These are phyloP conservation scores for Prenolepis imparis DNA, from an alignment of 2,888 invertebrate species.

Conservation along the genomic window DNA sequence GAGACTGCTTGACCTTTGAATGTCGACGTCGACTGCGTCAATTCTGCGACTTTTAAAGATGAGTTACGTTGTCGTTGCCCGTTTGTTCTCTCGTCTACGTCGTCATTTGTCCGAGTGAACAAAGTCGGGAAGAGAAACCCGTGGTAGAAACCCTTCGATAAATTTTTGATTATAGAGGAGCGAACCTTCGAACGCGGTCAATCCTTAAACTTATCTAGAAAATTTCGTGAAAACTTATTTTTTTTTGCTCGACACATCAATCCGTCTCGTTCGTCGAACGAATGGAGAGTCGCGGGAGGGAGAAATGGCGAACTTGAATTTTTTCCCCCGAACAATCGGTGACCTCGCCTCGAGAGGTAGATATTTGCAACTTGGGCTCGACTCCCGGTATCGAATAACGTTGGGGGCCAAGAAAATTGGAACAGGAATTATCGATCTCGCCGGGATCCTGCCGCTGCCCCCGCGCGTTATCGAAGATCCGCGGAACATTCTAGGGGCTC, in stretches of 20 bases:
- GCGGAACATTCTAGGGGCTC: slow-evolving; percentile 37
- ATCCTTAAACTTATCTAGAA: background rate
- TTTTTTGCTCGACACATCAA: background rate
- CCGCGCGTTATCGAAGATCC: slow-evolving; percentile 35
- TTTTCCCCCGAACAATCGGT: background rate
- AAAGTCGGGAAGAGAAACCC: background rate
- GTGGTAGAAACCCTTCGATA: slow-evolving; percentile 4
- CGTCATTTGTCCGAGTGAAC: slow-evolving; percentile 22
- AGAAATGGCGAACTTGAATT: background rate
- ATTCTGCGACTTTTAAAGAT: slow-evolving; percentile 5
- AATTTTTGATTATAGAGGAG: slow-evolving; percentile 26
- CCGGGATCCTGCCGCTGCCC: background rate
- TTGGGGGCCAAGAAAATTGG: slow-evolving; percentile 45
- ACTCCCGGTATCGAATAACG: background rate
- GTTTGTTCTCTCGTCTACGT: background rate
- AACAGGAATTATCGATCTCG: slow-evolving; percentile 49
- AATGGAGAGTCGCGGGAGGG: background rate
- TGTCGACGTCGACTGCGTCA: slow-evolving; percentile 22
- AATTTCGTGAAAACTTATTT: background rate
- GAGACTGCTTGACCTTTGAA: slow-evolving; percentile 42
- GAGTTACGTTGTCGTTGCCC: background rate
- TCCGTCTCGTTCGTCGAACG: background rate
- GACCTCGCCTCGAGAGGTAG: background rate
- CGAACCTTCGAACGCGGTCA: background rate
- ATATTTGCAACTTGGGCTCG: background rate